Conservation (phyloP, 2,888 invertebrate species). For the Drosophila engyochracea region DNA sequence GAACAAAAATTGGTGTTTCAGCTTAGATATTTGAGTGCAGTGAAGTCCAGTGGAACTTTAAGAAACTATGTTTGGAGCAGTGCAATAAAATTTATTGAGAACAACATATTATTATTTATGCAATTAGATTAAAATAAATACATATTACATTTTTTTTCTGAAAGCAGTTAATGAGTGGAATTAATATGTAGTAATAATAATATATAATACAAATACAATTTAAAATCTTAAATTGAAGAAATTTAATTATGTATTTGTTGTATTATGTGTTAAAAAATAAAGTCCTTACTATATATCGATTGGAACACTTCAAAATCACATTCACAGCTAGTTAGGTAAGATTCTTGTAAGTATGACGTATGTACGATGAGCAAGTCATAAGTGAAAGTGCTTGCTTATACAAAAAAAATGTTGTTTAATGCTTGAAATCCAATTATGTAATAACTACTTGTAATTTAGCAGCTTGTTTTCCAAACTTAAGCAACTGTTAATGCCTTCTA, state of each 20-base stretch:
- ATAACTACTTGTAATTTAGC: conserved; percentile 20
- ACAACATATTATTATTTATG: neutral
- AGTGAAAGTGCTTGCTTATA: neutral
- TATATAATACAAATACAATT: neutral
- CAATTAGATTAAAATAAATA: neutral
- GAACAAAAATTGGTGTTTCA: neutral
- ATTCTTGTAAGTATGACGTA: neutral
- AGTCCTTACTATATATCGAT: neutral
- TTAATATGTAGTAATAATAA: neutral
- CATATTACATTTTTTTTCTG: neutral
- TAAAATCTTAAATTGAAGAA: neutral
- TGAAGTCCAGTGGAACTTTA: neutral
- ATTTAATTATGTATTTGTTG: neutral
- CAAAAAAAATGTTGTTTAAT: neutral
- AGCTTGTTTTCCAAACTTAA: conserved; percentile 13
- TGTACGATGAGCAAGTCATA: neutral
- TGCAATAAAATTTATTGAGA: neutral
- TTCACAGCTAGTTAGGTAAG: neutral
- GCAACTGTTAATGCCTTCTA: conserved; percentile 25
- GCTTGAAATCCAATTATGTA: conserved; percentile 6
- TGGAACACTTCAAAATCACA: neutral
- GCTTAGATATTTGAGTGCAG: conserved; percentile 1
- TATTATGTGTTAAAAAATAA: neutral
- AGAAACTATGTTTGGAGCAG: neutral
- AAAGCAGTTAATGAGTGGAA: neutral